phyloP scores from a whole-genome alignment of 2,113 vertebrate species.

The Solea solea region DNA sequence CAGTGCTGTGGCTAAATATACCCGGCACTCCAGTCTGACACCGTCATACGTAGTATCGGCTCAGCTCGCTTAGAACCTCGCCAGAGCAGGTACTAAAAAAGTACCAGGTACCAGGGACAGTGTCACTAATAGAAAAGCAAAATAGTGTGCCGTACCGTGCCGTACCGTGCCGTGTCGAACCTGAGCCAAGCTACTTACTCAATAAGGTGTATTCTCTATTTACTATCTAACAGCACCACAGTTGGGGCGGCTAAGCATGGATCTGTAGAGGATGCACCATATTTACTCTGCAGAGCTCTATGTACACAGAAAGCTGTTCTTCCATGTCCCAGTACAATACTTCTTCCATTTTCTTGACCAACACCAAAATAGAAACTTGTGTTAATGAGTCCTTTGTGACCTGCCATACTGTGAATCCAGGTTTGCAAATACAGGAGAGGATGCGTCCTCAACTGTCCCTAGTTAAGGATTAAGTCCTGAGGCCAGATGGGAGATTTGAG shows the following conservation, averaged over 20 bases:
- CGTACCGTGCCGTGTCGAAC: no score
- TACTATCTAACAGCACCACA: conserved; percentile 21
- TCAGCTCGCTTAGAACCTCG: no score
- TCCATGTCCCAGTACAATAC: conserved; percentile 33
- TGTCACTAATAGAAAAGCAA: no score
- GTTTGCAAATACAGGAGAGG: conserved; percentile 58
- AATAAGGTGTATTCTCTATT: conserved; percentile 4
- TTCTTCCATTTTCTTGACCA: conserved; percentile 46
- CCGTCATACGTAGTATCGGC: no score
- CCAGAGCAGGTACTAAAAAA: no score
- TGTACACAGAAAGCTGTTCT: conserved; percentile 45
- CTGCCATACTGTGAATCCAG: conserved; percentile 34
- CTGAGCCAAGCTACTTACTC: neutral
- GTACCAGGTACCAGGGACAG: no score
- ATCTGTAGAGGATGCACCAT: conserved; percentile 32
- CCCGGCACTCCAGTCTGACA: no score
- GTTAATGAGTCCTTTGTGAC: conserved; percentile 72
- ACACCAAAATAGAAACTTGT: conserved; percentile 61
- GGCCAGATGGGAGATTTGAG: conserved; percentile 47
- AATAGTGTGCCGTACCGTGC: no score
- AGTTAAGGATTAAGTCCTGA: conserved; percentile 49
- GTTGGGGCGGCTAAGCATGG: conserved; percentile 17
- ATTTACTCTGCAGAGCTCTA: conserved; percentile 56
- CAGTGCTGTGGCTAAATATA: no score
- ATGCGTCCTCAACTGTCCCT: conserved; percentile 50